phyloP scores from a whole-genome alignment of 2,113 vertebrate species.

The Sialia sialis region DNA sequence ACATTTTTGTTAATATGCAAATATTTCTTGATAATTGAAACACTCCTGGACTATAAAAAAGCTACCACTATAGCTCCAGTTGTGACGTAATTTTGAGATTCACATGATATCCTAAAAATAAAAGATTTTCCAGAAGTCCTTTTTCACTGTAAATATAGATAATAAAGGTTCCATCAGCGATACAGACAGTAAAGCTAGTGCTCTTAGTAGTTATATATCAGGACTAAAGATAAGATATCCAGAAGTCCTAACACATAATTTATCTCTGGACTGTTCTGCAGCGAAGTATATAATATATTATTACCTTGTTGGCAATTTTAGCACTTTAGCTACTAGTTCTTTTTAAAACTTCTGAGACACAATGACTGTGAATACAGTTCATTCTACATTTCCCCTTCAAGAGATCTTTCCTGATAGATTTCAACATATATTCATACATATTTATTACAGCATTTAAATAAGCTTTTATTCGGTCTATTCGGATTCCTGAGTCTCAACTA shows the following conservation, averaged over 20 bases:
- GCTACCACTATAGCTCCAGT: background rate
- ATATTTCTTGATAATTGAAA: background rate
- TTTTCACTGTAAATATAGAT: background rate
- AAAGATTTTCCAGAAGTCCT: background rate
- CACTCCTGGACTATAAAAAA: background rate
- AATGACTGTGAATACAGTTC: background rate
- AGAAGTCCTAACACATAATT: background rate
- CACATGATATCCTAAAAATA: background rate
- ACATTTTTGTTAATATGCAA: background rate
- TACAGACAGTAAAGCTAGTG: background rate
- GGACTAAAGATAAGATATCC: background rate
- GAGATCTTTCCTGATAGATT: background rate
- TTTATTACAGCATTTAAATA: background rate
- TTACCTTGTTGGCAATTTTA: background rate
- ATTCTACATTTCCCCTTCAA: background rate
- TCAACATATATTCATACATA: background rate
- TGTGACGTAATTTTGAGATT: background rate
- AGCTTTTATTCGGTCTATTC: background rate
- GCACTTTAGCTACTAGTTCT: background rate
- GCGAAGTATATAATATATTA: background rate
- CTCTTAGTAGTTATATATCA: background rate
- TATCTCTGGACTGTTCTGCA: background rate
- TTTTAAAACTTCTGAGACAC: background rate
- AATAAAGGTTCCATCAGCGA: background rate
- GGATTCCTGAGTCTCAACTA: background rate